Evolutionary conservation across 2,113 vertebrate species (phyloP).

Genomic region (Sceloporus undulatus): DNA sequence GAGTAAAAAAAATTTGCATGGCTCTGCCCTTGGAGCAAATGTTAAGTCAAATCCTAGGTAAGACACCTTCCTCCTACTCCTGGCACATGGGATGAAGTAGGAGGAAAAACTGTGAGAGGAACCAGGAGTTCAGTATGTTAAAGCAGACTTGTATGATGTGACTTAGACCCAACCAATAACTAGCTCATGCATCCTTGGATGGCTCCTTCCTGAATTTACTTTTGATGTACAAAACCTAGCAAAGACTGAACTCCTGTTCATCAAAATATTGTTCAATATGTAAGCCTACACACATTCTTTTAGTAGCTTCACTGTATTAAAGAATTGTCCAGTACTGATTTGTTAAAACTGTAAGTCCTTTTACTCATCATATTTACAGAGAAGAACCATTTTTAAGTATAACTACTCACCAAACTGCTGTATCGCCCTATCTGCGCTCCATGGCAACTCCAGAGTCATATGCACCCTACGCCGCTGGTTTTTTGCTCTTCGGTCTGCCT

Average conservation of each 20-base stretch:
- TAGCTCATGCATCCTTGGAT: too few relatives aligned
- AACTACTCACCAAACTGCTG: constrained; percentile 92
- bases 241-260: not conserved
- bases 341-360: not conserved
- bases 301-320: not conserved
- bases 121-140: too few relatives aligned
- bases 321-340: too few relatives aligned
- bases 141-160: too few relatives aligned
- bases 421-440: constrained; percentile 97
- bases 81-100: too few relatives aligned
- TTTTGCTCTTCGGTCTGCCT: constrained; percentile 95
- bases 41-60: too few relatives aligned
- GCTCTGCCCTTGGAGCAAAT: too few relatives aligned
- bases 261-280: not conserved
- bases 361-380: too few relatives aligned
- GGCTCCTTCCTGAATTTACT: not conserved
- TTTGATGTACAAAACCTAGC: not conserved
- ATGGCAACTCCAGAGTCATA: constrained; percentile 96
- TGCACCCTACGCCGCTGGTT: constrained; percentile 96
- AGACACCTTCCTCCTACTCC: too few relatives aligned
- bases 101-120: too few relatives aligned
- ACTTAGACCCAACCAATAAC: too few relatives aligned
- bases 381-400: not conserved
- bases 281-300: not conserved
- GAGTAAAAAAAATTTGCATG: too few relatives aligned